phyloP scores from a whole-genome alignment of 2,797 vertebrate species.

The Macropus fuliginosus region DNA sequence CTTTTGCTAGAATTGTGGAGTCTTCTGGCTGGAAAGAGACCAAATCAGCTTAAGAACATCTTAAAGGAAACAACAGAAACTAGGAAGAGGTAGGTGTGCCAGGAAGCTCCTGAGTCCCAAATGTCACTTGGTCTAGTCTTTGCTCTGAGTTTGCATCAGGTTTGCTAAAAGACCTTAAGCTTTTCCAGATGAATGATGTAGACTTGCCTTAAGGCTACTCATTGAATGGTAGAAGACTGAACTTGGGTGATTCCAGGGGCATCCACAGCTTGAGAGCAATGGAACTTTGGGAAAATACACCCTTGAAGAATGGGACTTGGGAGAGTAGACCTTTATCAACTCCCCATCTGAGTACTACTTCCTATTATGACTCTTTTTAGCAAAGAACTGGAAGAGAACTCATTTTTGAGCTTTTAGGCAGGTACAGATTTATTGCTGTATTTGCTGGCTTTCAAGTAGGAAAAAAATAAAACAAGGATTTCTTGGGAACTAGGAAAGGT shows the following conservation, averaged over 20 bases:
- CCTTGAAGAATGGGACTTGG: not conserved
- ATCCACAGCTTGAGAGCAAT: slow-evolving; percentile 23
- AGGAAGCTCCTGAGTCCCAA: not conserved
- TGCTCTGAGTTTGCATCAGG: not conserved
- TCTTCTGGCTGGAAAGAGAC: not conserved
- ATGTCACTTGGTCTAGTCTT: not conserved
- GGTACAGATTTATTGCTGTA: slow-evolving; percentile 30
- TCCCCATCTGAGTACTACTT: slow-evolving; percentile 33
- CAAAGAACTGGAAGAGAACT: slow-evolving; percentile 33
- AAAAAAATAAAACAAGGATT: slow-evolving; percentile 46
- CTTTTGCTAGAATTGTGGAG: slow-evolving; percentile 47
- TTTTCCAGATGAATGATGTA: not conserved
- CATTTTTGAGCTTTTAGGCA: slow-evolving; percentile 18
- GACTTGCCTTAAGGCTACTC: not conserved
- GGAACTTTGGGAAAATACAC: not conserved
- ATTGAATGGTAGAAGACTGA: not conserved
- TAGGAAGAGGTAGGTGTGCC: slow-evolving; percentile 19
- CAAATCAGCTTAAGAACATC: not conserved
- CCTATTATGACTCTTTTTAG: not conserved
- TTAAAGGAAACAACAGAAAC: not conserved
- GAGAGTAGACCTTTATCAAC: not conserved
- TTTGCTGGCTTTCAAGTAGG: slow-evolving; percentile 55
- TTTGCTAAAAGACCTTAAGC: not conserved
- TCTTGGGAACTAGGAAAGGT: slow-evolving; percentile 68
- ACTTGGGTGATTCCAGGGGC: not conserved